Percentiles rank a stretch among this genome's conserved stretches.
Conservation (phyloP, 2,113 vertebrate genomes). For the Sylvilagus bachmani region DNA sequence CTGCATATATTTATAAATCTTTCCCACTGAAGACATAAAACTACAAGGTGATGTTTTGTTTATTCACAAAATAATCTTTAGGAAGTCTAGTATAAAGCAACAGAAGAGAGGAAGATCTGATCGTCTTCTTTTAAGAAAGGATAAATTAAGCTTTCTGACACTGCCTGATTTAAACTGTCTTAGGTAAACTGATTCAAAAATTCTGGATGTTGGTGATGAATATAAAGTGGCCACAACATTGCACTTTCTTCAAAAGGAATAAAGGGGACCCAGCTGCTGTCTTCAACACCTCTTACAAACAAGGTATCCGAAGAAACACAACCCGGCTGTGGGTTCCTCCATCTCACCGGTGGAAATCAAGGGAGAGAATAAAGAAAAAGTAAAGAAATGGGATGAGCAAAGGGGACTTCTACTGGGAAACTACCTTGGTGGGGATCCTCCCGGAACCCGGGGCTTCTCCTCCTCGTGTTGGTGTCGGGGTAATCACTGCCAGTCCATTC, state of each 20-base stretch:
- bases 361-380: not conserved
- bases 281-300: not conserved
- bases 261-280: not conserved
- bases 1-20: not conserved
- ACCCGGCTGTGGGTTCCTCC: not conserved
- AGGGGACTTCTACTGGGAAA: not conserved
- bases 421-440: not conserved
- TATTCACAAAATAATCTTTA: constrained; percentile 26
- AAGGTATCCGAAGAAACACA: not conserved
- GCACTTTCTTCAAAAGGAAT: not conserved
- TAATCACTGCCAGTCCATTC: constrained; percentile 70
- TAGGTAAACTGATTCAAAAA: not conserved
- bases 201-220: not conserved
- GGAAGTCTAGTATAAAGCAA: not conserved
- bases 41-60: not conserved
- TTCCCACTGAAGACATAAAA: not conserved
- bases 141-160: not conserved
- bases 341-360: not conserved
- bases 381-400: not conserved
- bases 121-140: not conserved
- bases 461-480: constrained; percentile 49
- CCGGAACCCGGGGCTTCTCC: constrained; percentile 7
- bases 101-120: not conserved
- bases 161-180: constrained; percentile 9
- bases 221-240: not conserved